Percentiles rank a stretch among this genome's conserved stretches.
Evolutionary conservation across 2,888 invertebrate genomes (phyloP).

Genomic region (Caenorhabditis auriculariae): DNA sequence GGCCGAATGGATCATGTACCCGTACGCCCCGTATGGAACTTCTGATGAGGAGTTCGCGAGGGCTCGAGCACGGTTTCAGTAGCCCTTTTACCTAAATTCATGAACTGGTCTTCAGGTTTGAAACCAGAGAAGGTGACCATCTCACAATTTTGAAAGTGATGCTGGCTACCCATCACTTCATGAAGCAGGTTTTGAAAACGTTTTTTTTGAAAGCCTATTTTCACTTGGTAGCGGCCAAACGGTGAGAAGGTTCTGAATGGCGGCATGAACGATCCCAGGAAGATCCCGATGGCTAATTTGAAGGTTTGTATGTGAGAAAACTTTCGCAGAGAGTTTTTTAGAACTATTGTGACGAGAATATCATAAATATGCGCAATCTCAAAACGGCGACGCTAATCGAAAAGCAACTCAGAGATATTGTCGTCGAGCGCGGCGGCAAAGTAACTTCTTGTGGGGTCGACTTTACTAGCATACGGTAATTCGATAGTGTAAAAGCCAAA

Average conservation of each 20-base stretch:
- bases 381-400: constrained; percentile 26
- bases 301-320: too few relatives aligned
- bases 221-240: too few relatives aligned
- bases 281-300: too few relatives aligned
- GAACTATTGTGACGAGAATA: constrained; percentile 23
- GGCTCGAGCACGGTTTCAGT: constrained; percentile 8
- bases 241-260: too few relatives aligned
- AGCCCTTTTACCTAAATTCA: background rate
- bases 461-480: constrained; percentile 7
- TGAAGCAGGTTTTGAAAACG: constrained; percentile 13
- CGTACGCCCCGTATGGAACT: constrained; percentile 9
- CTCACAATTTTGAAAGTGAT: constrained; percentile 46
- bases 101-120: constrained; percentile 75
- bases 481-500: background rate
- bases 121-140: constrained; percentile 58
- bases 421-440: constrained; percentile 9
- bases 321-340: too few relatives aligned
- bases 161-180: constrained; percentile 28
- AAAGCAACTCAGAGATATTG: constrained; percentile 23
- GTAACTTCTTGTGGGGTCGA: constrained; percentile 22
- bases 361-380: constrained; percentile 26
- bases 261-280: too few relatives aligned
- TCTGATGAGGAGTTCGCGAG: constrained; percentile 29
- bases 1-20: constrained; percentile 78
- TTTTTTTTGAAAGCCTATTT: background rate